Evolutionary conservation across 23 tunicate genomes (phyloP).

Genomic region (Phallusia fumigata): DNA sequence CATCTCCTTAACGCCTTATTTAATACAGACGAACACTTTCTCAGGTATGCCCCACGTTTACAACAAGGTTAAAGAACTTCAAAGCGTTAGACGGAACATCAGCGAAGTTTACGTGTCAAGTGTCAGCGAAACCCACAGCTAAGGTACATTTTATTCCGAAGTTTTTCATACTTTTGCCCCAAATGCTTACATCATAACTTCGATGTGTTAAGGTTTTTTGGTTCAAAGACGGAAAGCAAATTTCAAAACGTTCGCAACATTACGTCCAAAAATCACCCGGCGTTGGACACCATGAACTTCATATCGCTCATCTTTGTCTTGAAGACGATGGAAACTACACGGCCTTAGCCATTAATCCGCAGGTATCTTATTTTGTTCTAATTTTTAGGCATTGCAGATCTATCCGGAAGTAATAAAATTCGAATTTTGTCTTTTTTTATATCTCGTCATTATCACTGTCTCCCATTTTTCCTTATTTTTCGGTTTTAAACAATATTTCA

Average conservation of each 20-base stretch:
- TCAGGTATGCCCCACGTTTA: slow-evolving; percentile 41
- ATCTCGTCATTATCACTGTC: no score
- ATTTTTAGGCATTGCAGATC: background rate
- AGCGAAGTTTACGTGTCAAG: slow-evolving; percentile 44
- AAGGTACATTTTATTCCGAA: slow-evolving; percentile 25
- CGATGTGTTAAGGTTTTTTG: slow-evolving; percentile 56
- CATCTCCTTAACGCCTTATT: no score
- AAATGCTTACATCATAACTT: background rate
- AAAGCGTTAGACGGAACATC: slow-evolving; percentile 41
- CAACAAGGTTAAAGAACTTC: slow-evolving; percentile 36
- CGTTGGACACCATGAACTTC: slow-evolving; percentile 45
- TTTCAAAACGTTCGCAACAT: slow-evolving; percentile 86
- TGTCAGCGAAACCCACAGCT: slow-evolving; percentile 52
- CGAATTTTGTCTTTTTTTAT: no score
- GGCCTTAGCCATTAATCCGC: slow-evolving; percentile 84
- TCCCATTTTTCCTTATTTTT: no score
- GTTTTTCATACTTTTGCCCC: background rate
- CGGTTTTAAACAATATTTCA: no score
- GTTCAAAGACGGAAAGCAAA: slow-evolving; percentile 99
- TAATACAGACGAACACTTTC: background rate
- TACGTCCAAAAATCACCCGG: slow-evolving; percentile 48
- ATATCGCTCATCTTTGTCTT: slow-evolving; percentile 51
- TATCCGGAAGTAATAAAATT: no score
- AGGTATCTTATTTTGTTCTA: no score
- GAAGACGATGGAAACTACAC: slow-evolving; percentile 97